Evolutionary conservation across 2,797 vertebrate species (phyloP), one percentile per base, ranked within the genome.

Genomic region (Leuciscus waleckii): DNA sequence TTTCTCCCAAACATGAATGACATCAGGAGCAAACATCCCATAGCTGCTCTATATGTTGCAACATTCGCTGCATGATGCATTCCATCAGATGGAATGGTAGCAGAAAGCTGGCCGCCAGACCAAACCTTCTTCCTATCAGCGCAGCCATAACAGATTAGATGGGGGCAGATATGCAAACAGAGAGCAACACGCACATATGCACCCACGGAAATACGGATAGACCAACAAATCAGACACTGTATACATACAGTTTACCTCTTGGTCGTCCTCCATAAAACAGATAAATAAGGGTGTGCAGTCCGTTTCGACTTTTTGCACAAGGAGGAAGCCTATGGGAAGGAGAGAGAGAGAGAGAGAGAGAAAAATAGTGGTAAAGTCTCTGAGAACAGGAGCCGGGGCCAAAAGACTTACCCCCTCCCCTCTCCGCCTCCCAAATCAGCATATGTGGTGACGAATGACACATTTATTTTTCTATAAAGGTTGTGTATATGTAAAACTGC

Each of bases 401-500:
- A 89, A 93, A 92, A 88, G 93, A 86, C 74, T 89, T 43, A 1
- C 43, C 61, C 29, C 75, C 80, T 68, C 46, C 37, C 61, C 85
- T 78, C 89, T 88, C 87, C 88, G 91, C 94, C 96, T 95, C 94
- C 93, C 96, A 96, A 95, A 97, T 97, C 97, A 97, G 96, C 97
- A 98, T 97, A 97, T 97, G 97, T 97, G 96, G 97, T 99, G 98
- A 99, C 93, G 96, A 98, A 99, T 97, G 98, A 99, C 97, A 98
- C 97, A 98, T 99, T 99, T 99, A 99, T 99, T 99, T 99, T 98
- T 97, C 98, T 98, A 97, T 97, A 96, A 97, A 98, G 97, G 96
- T 97, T 98, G 97, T 99, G 95, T 99, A 97, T 99, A 97, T 99
- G 97, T 98, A 99, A 99, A 99, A 98, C 97, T 99, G 98, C 97